phyloP scores from a whole-genome alignment of 2,888 invertebrate genomes.

The Thyatira batis region DNA sequence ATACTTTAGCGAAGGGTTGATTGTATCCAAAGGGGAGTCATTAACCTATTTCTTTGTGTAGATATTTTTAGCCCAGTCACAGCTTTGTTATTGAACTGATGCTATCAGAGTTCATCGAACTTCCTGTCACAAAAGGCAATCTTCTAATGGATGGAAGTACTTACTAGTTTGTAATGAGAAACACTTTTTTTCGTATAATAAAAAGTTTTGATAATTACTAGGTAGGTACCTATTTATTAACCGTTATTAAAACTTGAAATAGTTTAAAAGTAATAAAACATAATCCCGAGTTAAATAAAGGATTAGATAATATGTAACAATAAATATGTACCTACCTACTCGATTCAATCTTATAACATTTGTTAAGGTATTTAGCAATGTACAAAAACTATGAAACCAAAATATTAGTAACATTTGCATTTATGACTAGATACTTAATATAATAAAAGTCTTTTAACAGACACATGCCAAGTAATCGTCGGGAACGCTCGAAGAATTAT shows the following conservation, averaged over 20 bases:
- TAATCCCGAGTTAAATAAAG: no score
- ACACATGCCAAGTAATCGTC: background rate
- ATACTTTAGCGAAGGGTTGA: conserved; percentile 27
- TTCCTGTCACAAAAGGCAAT: conserved; percentile 24
- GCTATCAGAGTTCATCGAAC: conserved; percentile 40
- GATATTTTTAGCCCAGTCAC: conserved; percentile 64
- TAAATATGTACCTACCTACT: no score
- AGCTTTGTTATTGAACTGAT: conserved; percentile 42
- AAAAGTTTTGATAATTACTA: no score
- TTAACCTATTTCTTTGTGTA: conserved; percentile 65
- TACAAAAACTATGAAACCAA: no score
- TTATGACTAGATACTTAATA: background rate
- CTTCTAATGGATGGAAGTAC: conserved; percentile 5
- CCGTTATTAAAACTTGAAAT: no score
- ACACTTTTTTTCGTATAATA: background rate
- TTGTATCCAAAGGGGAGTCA: conserved; percentile 56
- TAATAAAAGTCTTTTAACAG: background rate
- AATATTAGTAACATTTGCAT: no score
- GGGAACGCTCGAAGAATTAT: conserved; percentile 18
- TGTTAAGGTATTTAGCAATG: no score
- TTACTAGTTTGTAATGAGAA: background rate
- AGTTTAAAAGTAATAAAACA: no score
- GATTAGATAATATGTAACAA: no score
- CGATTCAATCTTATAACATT: no score
- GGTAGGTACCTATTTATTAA: no score